phyloP scores from a whole-genome alignment of 2,797 vertebrate species.

The Eulemur coronatus region DNA sequence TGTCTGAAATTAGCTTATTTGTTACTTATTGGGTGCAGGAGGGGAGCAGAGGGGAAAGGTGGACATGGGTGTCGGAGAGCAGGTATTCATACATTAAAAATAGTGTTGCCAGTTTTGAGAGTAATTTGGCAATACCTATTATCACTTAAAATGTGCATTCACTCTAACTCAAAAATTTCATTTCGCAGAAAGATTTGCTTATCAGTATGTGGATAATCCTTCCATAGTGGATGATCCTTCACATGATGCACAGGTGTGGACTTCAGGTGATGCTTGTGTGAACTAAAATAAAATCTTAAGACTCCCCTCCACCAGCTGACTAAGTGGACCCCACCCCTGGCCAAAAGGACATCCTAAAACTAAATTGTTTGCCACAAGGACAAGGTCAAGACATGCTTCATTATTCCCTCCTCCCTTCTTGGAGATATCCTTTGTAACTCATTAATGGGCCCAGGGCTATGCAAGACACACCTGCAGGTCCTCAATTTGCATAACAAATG shows the following conservation, averaged over 20 bases:
- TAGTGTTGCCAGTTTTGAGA: accelerated
- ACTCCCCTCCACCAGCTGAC: too few species aligned
- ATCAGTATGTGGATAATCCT: not conserved
- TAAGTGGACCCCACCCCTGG: too few species aligned
- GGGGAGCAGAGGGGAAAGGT: not conserved
- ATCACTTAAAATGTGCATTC: not conserved
- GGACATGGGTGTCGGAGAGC: too few species aligned
- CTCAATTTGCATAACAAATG: too few species aligned
- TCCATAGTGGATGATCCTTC: not conserved
- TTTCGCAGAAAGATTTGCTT: not conserved
- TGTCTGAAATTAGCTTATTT: not conserved
- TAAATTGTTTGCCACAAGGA: too few species aligned
- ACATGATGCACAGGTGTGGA: not conserved
- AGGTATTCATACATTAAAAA: not conserved
- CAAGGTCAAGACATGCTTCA: too few species aligned
- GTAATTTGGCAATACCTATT: not conserved
- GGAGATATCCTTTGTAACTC: too few species aligned
- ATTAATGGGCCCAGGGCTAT: too few species aligned
- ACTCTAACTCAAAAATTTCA: not conserved
- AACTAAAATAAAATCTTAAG: too few species aligned
- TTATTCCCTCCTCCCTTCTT: too few species aligned
- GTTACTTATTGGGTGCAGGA: not conserved
- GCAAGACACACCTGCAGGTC: too few species aligned
- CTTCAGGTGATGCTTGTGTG: not conserved
- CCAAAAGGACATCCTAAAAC: too few species aligned